phyloP scores from a whole-genome alignment of 2,888 invertebrate genomes.

The Drosophila aldrichi region DNA sequence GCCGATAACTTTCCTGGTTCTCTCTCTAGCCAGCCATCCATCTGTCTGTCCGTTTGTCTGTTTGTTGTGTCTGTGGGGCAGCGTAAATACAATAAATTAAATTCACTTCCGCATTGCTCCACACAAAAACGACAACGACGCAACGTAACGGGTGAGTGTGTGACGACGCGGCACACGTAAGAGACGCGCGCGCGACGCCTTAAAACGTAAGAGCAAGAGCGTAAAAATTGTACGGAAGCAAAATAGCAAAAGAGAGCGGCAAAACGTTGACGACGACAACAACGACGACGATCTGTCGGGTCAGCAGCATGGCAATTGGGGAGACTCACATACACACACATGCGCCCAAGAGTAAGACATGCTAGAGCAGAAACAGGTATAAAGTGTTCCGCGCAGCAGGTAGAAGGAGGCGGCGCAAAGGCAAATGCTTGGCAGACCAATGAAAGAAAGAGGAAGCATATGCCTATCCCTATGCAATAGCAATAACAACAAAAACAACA shows the following conservation, averaged over 20 bases:
- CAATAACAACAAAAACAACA: conserved; percentile 26
- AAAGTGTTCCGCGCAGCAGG: conserved; percentile 64
- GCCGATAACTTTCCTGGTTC: conserved; percentile 76
- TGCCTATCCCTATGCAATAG: conserved; percentile 34
- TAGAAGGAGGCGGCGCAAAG: conserved; percentile 45
- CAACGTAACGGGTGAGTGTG: conserved; percentile 71
- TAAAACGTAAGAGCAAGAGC: conserved; percentile 66
- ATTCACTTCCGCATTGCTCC: conserved; percentile 86
- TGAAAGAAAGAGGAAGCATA: conserved; percentile 66
- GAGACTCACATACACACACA: conserved; percentile 37
- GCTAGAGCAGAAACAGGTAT: conserved; percentile 70
- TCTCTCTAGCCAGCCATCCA: conserved; percentile 20
- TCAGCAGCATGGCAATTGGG: conserved; percentile 67
- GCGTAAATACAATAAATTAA: conserved; percentile 84
- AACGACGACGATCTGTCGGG: conserved; percentile 58
- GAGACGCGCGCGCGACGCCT: conserved; percentile 35
- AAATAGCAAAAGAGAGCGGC: conserved; percentile 54
- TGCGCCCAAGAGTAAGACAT: conserved; percentile 21
- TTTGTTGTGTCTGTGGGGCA: conserved; percentile 46
- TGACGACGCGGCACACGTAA: conserved; percentile 43
- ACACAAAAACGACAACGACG: conserved; percentile 73
- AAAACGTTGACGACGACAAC: conserved; percentile 23
- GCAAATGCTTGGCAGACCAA: conserved; percentile 43
- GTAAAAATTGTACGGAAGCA: conserved; percentile 63
- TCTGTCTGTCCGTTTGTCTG: conserved; percentile 30